Evolutionary conservation across 1,140 invertebrate genomes (phyloP).

Genomic region (Cherax quadricarinatus): DNA sequence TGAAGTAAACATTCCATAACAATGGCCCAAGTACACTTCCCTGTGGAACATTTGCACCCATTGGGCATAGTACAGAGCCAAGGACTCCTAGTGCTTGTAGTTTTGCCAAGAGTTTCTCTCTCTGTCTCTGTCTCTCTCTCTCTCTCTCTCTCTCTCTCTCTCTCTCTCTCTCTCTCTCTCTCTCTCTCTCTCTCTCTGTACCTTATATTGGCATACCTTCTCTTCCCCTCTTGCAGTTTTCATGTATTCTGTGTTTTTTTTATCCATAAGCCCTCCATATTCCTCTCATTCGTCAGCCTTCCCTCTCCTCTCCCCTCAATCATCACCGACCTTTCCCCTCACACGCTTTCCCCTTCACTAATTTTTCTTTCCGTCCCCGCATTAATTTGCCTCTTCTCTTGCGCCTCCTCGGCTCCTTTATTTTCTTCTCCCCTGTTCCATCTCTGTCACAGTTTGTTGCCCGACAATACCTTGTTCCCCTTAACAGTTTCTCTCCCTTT

Average conservation of each 20-base stretch:
- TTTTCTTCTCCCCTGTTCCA: slow-evolving; percentile 14
- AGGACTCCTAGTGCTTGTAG: too few relatives aligned
- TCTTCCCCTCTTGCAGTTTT: slow-evolving; percentile 14
- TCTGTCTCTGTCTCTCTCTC: slow-evolving; percentile 42
- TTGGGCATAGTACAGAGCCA: too few relatives aligned
- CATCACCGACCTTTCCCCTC: slow-evolving; percentile 16
- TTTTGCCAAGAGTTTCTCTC: background rate
- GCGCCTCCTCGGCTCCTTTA: background rate
- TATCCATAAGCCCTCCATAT: background rate
- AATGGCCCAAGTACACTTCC: too few relatives aligned
- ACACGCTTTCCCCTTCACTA: slow-evolving; percentile 7
- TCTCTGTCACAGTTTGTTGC: slow-evolving; percentile 11
- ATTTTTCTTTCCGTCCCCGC: background rate
- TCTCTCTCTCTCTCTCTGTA: slow-evolving; percentile 1
- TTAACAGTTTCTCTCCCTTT: background rate
- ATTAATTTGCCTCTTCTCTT: slow-evolving; percentile 11
- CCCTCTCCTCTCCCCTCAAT: slow-evolving; percentile 23
- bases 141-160: slow-evolving; percentile 38
- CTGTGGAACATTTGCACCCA: too few relatives aligned
- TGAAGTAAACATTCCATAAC: too few relatives aligned
- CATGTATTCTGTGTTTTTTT: background rate
- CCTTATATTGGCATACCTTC: background rate
- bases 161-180: slow-evolving; percentile 50
- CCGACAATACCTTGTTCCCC: background rate
- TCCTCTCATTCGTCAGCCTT: slow-evolving; percentile 4